These are phyloP conservation scores for Gymnopithys bicolor DNA, from an alignment of 2,797 vertebrate genomes.

Conservation along the genomic window DNA sequence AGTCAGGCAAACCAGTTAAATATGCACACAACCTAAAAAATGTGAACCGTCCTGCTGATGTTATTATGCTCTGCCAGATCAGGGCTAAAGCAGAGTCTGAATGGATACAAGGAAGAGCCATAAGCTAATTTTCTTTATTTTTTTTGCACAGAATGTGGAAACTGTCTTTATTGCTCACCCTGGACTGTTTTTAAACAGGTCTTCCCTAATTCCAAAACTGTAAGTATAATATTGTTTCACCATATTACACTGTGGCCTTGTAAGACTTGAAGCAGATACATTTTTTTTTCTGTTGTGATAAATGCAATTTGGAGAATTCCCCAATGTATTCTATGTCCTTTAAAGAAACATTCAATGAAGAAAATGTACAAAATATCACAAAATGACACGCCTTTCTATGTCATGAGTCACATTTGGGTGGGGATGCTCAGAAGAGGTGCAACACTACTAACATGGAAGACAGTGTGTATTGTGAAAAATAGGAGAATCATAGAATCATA, in stretches of 20 bases:
- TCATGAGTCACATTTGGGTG: background rate
- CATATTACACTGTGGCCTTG: background rate
- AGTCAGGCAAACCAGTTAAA: background rate
- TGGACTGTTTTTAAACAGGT: background rate
- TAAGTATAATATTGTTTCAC: background rate
- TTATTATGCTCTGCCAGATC: background rate
- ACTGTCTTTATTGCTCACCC: background rate
- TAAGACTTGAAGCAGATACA: background rate
- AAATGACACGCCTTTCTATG: background rate
- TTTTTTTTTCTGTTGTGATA: background rate
- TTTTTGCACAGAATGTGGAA: background rate
- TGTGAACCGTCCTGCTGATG: background rate
- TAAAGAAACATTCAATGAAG: background rate
- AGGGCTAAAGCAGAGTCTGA: background rate
- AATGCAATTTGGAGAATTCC: background rate
- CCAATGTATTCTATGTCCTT: background rate
- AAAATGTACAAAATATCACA: background rate
- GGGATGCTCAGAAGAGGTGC: background rate
- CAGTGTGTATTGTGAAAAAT: background rate
- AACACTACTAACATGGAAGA: background rate
- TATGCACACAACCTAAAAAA: background rate
- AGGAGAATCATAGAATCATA: background rate
- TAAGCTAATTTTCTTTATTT: background rate
- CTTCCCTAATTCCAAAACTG: background rate
- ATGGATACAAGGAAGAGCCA: background rate